Evolutionary conservation across 2,888 invertebrate species (phyloP), one percentile per base, ranked within the genome.

Genomic region (Vandiemenella viatica): DNA sequence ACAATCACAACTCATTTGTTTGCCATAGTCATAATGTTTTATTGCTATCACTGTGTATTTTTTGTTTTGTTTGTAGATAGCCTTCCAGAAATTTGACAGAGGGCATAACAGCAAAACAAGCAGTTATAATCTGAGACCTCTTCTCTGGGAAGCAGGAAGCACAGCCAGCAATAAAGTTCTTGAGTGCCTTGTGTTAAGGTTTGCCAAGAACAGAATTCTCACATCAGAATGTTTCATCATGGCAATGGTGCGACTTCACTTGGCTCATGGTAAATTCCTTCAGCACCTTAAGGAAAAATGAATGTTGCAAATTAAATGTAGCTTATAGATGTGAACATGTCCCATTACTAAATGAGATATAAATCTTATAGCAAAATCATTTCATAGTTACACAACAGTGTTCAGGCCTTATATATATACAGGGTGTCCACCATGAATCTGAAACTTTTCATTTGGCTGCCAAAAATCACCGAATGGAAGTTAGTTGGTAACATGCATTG

Each of bases 141-240:
- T 76, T 57, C 65, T 82, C 54, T 73, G 79, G 78, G 80, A 82
- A 62, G 80, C 83, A 26, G 75, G 79, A 18, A 73, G 76, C 59
- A 76, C 73, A 56, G 81, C 82, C 51, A 79, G 79, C 65, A 83
- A 80, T 67, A 84, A 83, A 69, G 83, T 83, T 46, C 71, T 83
- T 55, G 82, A 82, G 69, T 77, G 79, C 61, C 66, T 81, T 49
- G 78, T 81, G 54, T 67, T 79, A 56, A 67, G 81, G 55, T 81
- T 76, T 67, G 75, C 79, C 54, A 75, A 75, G 60, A 74, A 74
- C 61, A 67, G 70, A 47, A 59, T 69, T 43, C 64, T 79, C 40
- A 70, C 75, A 2, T 71, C 76, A 3, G 79, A 79, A 61, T 73
- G 73, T 52, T 80, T 75, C 64, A 66, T 80, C 37, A 73, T 78